A percentile compares a stretch with the other conserved stretches of the same genome.
phyloP scores from a whole-genome alignment of 2,113 vertebrate species.

The Lutjanus erythropterus region DNA sequence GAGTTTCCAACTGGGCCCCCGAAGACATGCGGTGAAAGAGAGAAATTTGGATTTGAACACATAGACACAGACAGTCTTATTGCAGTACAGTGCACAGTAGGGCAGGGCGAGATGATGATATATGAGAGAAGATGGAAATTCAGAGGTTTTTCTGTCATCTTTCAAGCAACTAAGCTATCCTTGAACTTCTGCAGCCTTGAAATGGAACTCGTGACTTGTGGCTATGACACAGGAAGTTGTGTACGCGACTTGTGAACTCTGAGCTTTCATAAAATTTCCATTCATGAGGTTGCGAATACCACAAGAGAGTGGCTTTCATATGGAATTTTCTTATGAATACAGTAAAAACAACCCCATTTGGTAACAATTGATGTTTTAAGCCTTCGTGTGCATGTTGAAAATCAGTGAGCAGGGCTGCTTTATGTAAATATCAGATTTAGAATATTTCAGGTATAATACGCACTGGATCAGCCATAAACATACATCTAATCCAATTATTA shows the following conservation, averaged over 20 bases:
- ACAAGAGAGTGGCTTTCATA: too few species aligned
- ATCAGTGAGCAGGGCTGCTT: background rate
- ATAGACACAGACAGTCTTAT: background rate
- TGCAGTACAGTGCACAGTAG: background rate
- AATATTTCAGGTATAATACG: background rate
- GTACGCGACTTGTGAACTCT: too few species aligned
- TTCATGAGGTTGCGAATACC: too few species aligned
- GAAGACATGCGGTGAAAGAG: background rate
- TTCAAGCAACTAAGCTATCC: too few species aligned
- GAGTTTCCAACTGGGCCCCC: background rate
- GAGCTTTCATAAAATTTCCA: too few species aligned
- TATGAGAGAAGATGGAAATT: conserved; percentile 5
- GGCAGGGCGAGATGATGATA: background rate
- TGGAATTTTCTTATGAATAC: too few species aligned
- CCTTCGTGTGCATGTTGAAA: background rate
- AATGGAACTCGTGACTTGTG: too few species aligned
- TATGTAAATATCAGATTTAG: background rate
- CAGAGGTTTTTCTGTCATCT: background rate
- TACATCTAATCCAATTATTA: background rate
- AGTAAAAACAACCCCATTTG: too few species aligned
- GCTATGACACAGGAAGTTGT: too few species aligned
- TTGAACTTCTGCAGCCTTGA: too few species aligned
- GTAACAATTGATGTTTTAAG: too few species aligned
- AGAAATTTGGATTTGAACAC: conserved; percentile 25
- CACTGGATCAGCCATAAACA: background rate